phyloP scores from a whole-genome alignment of 2,113 vertebrate genomes.

The Grammomys dolichurus region DNA sequence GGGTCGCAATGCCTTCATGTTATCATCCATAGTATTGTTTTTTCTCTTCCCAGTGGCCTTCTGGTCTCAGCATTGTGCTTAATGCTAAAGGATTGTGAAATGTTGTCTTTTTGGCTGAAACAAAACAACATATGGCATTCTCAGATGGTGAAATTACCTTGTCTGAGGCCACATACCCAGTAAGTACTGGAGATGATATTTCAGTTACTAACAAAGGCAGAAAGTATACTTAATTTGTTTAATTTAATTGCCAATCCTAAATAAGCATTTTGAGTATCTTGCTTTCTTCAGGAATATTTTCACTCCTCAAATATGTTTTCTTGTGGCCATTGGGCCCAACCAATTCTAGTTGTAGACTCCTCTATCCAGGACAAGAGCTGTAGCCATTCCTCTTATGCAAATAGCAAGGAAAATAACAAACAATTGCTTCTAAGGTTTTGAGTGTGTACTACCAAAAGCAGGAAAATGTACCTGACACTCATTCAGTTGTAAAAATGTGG shows the following conservation, averaged over 20 bases:
- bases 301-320: neutral
- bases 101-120: slow-evolving; percentile 19
- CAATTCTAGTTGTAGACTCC: neutral
- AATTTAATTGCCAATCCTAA: neutral
- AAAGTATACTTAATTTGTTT: neutral
- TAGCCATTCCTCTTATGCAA: neutral
- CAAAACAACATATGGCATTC: slow-evolving; percentile 19
- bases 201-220: neutral
- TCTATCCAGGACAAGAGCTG: neutral
- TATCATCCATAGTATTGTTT: neutral
- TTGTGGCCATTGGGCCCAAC: neutral
- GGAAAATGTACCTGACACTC: neutral
- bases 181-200: neutral
- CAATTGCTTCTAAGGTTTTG: neutral
- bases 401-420: neutral
- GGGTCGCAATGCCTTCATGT: neutral
- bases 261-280: neutral
- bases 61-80: neutral
- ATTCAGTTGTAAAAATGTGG: slow-evolving; percentile 34
- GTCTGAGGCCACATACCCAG: neutral
- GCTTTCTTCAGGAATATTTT: neutral
- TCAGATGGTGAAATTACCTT: neutral
- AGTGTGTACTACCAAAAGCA: neutral
- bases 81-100: slow-evolving; percentile 16
- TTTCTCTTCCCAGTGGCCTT: neutral